These are phyloP conservation scores for Percopsis omiscomaycus DNA, from an alignment of 2,797 vertebrate species.

Conservation along the genomic window DNA sequence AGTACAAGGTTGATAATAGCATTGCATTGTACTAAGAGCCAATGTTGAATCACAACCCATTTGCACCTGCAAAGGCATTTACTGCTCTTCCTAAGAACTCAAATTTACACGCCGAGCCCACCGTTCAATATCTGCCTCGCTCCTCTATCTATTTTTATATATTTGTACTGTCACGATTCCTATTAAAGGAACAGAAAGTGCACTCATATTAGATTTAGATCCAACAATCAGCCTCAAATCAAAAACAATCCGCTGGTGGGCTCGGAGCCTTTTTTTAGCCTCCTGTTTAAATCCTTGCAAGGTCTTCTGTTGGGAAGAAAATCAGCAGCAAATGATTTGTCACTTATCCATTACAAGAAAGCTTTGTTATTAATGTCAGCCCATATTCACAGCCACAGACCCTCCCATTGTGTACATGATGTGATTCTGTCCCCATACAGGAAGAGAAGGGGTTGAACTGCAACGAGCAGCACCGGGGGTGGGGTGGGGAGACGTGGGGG, in stretches of 20 bases:
- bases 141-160: constrained; percentile 30
- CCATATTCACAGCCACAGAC: neutral
- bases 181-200: constrained; percentile 9
- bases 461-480: constrained; percentile 5
- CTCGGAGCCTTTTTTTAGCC: neutral
- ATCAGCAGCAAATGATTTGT: too few species aligned
- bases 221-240: constrained; percentile 10
- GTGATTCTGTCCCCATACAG: constrained; percentile 3
- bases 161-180: constrained; percentile 15
- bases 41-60: constrained; percentile 21
- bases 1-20: constrained; percentile 23
- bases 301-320: neutral
- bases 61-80: constrained; percentile 10
- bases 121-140: constrained; percentile 16
- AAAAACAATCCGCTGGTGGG: neutral
- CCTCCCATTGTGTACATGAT: too few species aligned
- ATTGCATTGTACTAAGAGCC: constrained; percentile 15
- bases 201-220: constrained; percentile 8
- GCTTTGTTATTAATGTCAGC: too few species aligned
- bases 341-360: neutral
- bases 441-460: neutral
- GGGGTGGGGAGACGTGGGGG: neutral
- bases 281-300: constrained; percentile 18
- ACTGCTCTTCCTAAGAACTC: constrained; percentile 10
- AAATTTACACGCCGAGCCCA: constrained; percentile 6